Conservation (phyloP, 2,888 invertebrate species). For the Apamea sordens region DNA sequence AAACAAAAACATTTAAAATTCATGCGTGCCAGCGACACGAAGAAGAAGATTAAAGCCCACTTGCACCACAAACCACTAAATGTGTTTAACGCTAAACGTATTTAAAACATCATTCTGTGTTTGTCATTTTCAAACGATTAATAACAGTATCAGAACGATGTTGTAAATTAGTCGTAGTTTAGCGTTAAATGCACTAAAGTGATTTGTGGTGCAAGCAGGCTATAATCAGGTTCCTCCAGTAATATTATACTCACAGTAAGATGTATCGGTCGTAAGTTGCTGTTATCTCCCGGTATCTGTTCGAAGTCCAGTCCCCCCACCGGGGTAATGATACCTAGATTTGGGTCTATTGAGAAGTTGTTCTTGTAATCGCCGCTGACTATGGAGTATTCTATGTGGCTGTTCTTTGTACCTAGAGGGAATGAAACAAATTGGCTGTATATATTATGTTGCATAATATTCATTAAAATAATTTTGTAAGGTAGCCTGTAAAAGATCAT, state of each 20-base stretch:
- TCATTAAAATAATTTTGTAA: background rate
- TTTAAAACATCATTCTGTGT: background rate
- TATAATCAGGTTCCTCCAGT: background rate
- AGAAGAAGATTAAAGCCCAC: too few species aligned
- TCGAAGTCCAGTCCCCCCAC: slow-evolving; percentile 95
- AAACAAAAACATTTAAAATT: too few species aligned
- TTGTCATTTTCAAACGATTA: background rate
- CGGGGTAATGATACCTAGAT: slow-evolving; percentile 93
- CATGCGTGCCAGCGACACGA: too few species aligned
- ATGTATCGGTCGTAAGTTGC: slow-evolving; percentile 92
- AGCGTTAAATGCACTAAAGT: too few species aligned
- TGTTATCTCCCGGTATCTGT: slow-evolving; percentile 91
- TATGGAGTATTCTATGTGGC: slow-evolving; percentile 95
- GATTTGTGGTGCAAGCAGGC: background rate
- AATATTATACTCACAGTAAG: slow-evolving; percentile 88
- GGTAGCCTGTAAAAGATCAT: background rate
- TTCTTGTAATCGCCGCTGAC: slow-evolving; percentile 93
- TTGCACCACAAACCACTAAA: background rate
- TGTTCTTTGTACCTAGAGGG: slow-evolving; percentile 93
- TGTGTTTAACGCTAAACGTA: background rate
- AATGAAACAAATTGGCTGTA: background rate
- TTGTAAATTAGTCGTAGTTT: background rate
- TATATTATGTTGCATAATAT: background rate
- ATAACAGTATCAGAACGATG: background rate
- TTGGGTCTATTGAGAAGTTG: slow-evolving; percentile 95